These are phyloP conservation scores for Osmerus eperlanus DNA, from an alignment of 2,113 vertebrate species.

Conservation along the genomic window DNA sequence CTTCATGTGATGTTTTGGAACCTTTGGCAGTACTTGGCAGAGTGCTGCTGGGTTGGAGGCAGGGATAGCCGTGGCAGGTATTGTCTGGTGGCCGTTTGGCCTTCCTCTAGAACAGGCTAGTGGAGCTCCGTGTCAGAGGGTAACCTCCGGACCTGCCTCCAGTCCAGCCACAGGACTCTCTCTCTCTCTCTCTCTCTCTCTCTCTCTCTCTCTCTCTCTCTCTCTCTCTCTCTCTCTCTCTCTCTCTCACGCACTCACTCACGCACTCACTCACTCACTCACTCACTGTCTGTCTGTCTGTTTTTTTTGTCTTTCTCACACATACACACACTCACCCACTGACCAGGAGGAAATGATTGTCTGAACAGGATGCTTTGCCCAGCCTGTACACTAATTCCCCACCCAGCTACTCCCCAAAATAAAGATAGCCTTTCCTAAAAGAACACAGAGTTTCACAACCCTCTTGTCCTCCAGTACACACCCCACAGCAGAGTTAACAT, in stretches of 20 bases:
- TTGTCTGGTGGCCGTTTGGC: not conserved
- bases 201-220: not conserved
- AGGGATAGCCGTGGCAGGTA: not conserved
- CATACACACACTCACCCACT: slow-evolving; percentile 19
- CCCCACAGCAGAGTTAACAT: too few species aligned
- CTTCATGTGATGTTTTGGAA: too few species aligned
- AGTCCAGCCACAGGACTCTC: not conserved
- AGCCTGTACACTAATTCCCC: slow-evolving; percentile 22
- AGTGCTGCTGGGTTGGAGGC: too few species aligned
- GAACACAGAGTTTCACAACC: too few species aligned
- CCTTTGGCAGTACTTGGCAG: not conserved
- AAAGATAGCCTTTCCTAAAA: too few species aligned
- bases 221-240: not conserved
- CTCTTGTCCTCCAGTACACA: too few species aligned
- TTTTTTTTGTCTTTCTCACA: slow-evolving; percentile 18
- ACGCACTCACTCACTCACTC: not conserved
- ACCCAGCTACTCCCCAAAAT: not conserved
- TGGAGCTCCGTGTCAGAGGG: too few species aligned
- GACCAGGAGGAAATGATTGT: slow-evolving; percentile 55
- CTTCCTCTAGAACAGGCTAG: too few species aligned
- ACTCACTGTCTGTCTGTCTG: too few species aligned
- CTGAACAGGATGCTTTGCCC: slow-evolving; percentile 53
- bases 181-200: not conserved
- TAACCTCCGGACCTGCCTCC: too few species aligned
- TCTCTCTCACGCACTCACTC: not conserved